Conservation (phyloP, 2,888 invertebrate genomes). For the Operophtera brumata region DNA sequence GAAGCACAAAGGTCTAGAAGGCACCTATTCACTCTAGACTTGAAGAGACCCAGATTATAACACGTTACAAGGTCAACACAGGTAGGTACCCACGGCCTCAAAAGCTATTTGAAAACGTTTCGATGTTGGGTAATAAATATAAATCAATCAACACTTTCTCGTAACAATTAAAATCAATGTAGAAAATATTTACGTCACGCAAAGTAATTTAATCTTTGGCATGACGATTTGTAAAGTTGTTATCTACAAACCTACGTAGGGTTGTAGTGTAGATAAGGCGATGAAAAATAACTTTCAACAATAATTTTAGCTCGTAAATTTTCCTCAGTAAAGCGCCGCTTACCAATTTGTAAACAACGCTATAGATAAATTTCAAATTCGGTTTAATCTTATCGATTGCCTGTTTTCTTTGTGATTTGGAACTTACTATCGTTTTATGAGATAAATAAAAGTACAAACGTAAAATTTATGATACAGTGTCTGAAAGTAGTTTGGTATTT, state of each 20-base stretch:
- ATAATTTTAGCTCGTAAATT: conserved; percentile 28
- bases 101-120: no score
- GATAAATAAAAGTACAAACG: no score
- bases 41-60: no score
- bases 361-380: neutral
- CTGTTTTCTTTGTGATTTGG: conserved; percentile 12
- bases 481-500: no score
- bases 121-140: neutral
- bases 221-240: conserved; percentile 42
- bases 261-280: conserved; percentile 36
- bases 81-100: neutral
- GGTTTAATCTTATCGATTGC: conserved; percentile 2
- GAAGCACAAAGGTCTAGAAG: no score
- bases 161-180: neutral
- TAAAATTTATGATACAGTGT: no score
- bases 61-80: neutral
- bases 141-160: neutral
- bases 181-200: conserved; percentile 37
- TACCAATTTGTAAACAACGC: conserved; percentile 7
- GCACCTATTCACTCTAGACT: no score
- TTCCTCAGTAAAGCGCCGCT: neutral
- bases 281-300: conserved; percentile 30
- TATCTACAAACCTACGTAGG: conserved; percentile 39
- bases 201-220: conserved; percentile 35
- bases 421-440: neutral